Base-by-base conservation (phyloP, 2,113 vertebrate species). In the Aspiorhynchus laticeps region DNA sequence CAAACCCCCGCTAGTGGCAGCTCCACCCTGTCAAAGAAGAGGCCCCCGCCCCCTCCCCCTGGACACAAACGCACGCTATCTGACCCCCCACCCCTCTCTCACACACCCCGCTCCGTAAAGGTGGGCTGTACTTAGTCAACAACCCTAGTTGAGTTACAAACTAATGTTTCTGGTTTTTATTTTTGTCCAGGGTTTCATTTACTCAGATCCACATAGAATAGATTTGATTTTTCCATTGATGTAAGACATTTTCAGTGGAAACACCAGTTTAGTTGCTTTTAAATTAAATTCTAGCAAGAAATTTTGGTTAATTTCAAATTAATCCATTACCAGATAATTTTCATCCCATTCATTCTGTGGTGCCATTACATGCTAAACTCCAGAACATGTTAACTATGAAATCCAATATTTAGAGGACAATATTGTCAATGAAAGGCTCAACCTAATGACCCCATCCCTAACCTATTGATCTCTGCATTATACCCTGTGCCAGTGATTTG, bases 1-100 rank as follows among this genome's bases (percentile, higher is more conserved):
- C 96, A 96, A 93, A 91, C 94, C 93, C 95, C 95, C 93, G 95
- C 69, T 90, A 93, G 97, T 95, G 97, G 97, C 96, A 98, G 97
- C 95, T 97, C 97, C 93, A 97, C 97, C 93, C 95, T 99, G 94
- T 99, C 97, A 95, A 99, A 99, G 97, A 99, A 99, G 97, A 97
- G 97, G 93, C 97, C 98, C 94, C 98, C 97, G 88, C 98, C 98
- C 96, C 98, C 97, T 92, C 97, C 98, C 95, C 98, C 98, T 89
- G 97, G 98, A 96, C 98, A 99, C 96, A 99, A 99, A 97, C 97
- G 98, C 96, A 99, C 98, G 93, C 97, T 98, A 92, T 99, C 98
- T 81, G 98, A 99, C 96, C 97, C 98, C 98, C 97, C 94, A 98
- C 97, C 96, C 96, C 97, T 92, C 96, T 99, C 95, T 97, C 97